Base-by-base conservation (phyloP, 2,113 vertebrate genomes). In the Paraplagusia blochii region DNA sequence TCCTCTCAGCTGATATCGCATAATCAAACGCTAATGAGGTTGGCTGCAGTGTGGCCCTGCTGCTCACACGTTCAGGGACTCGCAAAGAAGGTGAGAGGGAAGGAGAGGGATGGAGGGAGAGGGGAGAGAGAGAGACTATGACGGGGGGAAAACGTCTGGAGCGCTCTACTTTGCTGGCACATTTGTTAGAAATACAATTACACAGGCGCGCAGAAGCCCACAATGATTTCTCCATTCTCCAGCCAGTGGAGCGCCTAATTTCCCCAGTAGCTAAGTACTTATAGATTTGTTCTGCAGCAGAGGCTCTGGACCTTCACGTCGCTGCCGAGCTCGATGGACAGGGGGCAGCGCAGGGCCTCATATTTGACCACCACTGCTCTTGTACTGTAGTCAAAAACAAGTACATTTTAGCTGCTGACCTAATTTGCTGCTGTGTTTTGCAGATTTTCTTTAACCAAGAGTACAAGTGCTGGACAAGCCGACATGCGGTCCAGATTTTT, bases 131-230 rank as follows among this genome's bases (percentile, higher is more conserved):
- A 22, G 33, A 48, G 39, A 44, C n/a, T 9, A 61, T 1, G 43
- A 10, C 6, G 10, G 44, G 9, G 47, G 13, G 40, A 45, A 55
- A 66, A 70, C 71, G 84, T 77, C 70, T 60, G 53, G 39, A 55
- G 47, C 59, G 76, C 53, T 34, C 59, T 63, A 77, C 71, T 78
- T 69, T 69, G 71, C 55, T 14, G 60, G 64, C 64, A 72, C 83
- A 81, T 87, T 89, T 84, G 77, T 76, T 80, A 70, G 76, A 87
- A 88, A 88, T 71, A 83, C 84, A 89, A 89, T 90, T 89, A 85
- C 80, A 82, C 71, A 58, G 73, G 72, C 58, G 82, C 79, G 83
- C 45, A 80, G 82, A 82, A 80, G 85, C 52, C 61, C 61, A 61
- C 81, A 87, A 87, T 87, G 80, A 86, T 82, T 86, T 88, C 82